A percentile compares a stretch with the other conserved stretches of the same genome.
These are phyloP conservation scores for Scotopteryx bipunctaria DNA, from an alignment of 2,888 invertebrate genomes.

Conservation along the genomic window DNA sequence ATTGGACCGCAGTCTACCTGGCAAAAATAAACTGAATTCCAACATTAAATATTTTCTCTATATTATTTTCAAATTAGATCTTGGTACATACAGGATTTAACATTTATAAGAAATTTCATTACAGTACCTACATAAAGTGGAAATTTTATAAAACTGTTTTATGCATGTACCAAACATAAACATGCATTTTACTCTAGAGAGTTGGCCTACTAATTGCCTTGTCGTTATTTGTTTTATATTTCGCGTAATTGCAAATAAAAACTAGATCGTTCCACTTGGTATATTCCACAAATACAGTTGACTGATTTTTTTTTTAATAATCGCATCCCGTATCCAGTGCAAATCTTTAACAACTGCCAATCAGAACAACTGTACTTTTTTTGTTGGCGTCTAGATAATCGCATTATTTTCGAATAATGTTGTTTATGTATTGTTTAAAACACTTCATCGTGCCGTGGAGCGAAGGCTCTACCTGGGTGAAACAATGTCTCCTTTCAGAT, in stretches of 20 bases:
- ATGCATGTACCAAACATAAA: background rate
- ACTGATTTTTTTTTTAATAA: slow-evolving; percentile 10
- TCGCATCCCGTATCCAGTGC: slow-evolving; percentile 49
- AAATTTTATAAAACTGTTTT: background rate
- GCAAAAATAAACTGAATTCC: slow-evolving; percentile 39
- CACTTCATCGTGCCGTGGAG: slow-evolving; percentile 58
- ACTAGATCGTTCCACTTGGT: too few species aligned
- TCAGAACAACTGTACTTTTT: slow-evolving; percentile 55
- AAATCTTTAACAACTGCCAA: slow-evolving; percentile 51
- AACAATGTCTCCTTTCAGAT: slow-evolving; percentile 77
- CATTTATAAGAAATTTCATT: slow-evolving; percentile 5
- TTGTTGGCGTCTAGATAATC: slow-evolving; percentile 61
- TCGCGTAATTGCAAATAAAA: too few species aligned
- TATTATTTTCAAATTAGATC: slow-evolving; percentile 32
- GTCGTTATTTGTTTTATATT: too few species aligned
- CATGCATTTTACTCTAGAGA: background rate
- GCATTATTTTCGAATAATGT: slow-evolving; percentile 73
- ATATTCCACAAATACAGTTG: too few species aligned
- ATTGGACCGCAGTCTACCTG: slow-evolving; percentile 39
- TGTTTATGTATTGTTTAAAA: slow-evolving; percentile 77
- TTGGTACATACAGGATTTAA: slow-evolving; percentile 1
- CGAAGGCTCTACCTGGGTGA: slow-evolving; percentile 68
- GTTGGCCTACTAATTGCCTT: background rate
- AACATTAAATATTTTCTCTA: slow-evolving; percentile 32
- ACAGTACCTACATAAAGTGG: background rate